Evolutionary conservation across 1,140 invertebrate genomes (phyloP).

Genomic region (Drosophila saltans): DNA sequence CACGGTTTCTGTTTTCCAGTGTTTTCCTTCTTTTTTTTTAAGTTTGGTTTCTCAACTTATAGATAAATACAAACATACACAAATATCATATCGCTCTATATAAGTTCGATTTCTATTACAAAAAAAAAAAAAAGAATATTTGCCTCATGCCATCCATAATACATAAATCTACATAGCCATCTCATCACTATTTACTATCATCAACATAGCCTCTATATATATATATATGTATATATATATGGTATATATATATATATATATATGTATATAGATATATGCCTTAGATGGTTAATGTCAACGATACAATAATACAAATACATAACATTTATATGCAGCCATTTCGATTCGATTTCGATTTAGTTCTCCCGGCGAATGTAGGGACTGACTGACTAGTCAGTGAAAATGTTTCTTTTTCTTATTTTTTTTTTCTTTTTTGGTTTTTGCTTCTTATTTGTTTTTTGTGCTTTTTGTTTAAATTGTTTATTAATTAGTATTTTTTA

Average conservation of each 20-base stretch:
- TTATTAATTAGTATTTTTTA: slow-evolving; percentile 66
- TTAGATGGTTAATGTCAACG: slow-evolving; percentile 8
- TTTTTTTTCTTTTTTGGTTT: slow-evolving; percentile 28
- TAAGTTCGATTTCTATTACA: slow-evolving; percentile 68
- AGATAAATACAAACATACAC: slow-evolving; percentile 71
- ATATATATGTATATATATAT: slow-evolving; percentile 9
- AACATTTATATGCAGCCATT: slow-evolving; percentile 14
- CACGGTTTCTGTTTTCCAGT: slow-evolving; percentile 23
- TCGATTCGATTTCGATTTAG: slow-evolving; percentile 5
- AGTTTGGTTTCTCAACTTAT: slow-evolving; percentile 59
- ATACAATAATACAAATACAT: slow-evolving; percentile 13
- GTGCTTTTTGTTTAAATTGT: slow-evolving; percentile 61
- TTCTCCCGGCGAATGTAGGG: background rate
- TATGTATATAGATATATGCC: slow-evolving; percentile 33
- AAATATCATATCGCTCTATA: slow-evolving; percentile 71
- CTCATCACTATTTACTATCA: slow-evolving; percentile 34
- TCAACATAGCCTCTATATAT: slow-evolving; percentile 33
- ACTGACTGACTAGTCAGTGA: background rate
- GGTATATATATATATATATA: slow-evolving; percentile 11
- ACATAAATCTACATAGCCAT: slow-evolving; percentile 66
- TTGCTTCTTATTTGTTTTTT: slow-evolving; percentile 27
- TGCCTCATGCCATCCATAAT: slow-evolving; percentile 81
- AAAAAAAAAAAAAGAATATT: slow-evolving; percentile 68
- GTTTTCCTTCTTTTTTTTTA: slow-evolving; percentile 30
- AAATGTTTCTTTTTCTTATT: slow-evolving; percentile 8